A percentile compares a stretch with the other conserved stretches of the same genome.
Conservation (phyloP, 2,797 vertebrate species). For the Chanos chanos region DNA sequence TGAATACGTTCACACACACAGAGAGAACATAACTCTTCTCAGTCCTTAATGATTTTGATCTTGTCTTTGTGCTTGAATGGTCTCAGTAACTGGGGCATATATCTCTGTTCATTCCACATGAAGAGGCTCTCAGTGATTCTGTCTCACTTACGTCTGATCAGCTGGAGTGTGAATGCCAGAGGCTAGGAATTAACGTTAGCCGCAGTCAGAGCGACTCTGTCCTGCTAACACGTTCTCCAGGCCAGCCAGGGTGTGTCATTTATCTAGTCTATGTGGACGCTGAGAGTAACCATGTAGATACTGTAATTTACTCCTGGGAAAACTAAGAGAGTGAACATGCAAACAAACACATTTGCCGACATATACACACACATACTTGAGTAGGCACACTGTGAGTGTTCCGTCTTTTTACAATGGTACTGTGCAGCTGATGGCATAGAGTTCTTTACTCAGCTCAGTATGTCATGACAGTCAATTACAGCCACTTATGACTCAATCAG, state of each 20-base stretch:
- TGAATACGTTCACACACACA: slow-evolving; percentile 68
- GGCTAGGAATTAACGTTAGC: slow-evolving; percentile 49
- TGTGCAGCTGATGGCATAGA: background rate
- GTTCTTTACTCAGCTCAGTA: slow-evolving; percentile 27
- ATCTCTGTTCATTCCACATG: background rate
- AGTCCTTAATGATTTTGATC: background rate
- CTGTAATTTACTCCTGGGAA: too few relatives aligned
- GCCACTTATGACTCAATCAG: slow-evolving; percentile 17
- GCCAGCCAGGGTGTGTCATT: background rate
- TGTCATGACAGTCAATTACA: background rate
- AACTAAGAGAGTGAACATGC: too few relatives aligned
- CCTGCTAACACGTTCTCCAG: slow-evolving; percentile 10
- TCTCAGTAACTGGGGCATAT: background rate
- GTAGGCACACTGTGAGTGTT: background rate
- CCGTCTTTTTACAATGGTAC: too few relatives aligned
- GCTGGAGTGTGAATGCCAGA: slow-evolving; percentile 64
- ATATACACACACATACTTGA: background rate
- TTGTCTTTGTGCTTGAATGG: background rate
- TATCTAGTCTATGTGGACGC: background rate
- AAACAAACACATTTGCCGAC: background rate
- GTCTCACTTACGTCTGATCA: slow-evolving; percentile 69
- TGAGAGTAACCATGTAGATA: too few relatives aligned
- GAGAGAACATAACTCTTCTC: slow-evolving; percentile 23
- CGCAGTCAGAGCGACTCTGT: slow-evolving; percentile 59
- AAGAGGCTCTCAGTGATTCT: slow-evolving; percentile 55